A percentile compares a stretch with the other conserved stretches of the same genome.
phyloP scores from a whole-genome alignment of 2,113 vertebrate genomes.

The Mirza zaza region DNA sequence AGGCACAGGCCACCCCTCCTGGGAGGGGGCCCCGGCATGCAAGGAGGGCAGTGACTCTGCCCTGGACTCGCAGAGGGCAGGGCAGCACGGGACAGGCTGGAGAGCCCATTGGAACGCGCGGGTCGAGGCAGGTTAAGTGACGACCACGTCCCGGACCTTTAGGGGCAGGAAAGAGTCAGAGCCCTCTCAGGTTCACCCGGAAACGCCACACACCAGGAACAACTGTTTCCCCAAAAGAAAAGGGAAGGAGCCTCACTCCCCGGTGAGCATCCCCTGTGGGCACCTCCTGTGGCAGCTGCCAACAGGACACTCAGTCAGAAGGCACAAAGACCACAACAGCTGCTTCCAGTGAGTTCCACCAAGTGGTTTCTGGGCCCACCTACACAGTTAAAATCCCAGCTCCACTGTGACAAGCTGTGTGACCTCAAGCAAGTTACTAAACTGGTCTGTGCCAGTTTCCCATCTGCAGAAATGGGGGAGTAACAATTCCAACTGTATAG shows the following conservation, averaged over 20 bases:
- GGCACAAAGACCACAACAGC: neutral
- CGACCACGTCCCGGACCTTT: neutral
- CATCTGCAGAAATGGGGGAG: neutral
- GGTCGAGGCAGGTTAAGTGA: neutral
- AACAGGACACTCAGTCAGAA: neutral
- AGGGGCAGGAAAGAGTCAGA: neutral
- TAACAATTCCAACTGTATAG: neutral
- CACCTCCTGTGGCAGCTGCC: neutral
- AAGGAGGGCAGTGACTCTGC: neutral
- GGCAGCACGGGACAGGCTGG: neutral
- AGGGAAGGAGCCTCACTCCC: neutral
- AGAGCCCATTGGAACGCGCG: neutral
- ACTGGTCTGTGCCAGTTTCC: neutral
- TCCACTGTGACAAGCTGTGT: neutral
- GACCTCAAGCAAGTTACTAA: neutral
- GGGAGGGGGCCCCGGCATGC: neutral
- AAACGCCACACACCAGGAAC: neutral
- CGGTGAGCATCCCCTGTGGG: rapidly evolving
- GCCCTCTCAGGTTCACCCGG: neutral
- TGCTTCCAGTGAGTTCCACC: neutral
- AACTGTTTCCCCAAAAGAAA: neutral
- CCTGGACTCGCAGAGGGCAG: neutral
- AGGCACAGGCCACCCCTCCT: neutral
- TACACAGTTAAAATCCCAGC: neutral
- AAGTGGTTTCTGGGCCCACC: neutral